These are phyloP conservation scores for Polypterus bichir DNA, from an alignment of 2,113 vertebrate genomes.

Conservation along the genomic window DNA sequence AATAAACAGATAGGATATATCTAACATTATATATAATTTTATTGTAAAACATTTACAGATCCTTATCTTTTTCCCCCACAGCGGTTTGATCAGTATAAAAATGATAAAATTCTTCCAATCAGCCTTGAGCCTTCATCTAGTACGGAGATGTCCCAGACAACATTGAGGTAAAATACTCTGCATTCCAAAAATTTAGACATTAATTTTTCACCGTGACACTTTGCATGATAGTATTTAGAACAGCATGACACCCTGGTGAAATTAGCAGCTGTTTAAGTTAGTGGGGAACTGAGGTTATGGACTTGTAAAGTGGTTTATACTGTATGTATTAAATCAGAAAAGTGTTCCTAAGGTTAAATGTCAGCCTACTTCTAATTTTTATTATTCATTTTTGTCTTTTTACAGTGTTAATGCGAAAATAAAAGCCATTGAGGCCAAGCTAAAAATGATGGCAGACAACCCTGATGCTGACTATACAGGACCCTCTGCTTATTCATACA, in stretches of 20 bases:
- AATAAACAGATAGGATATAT: no score
- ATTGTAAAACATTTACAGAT: background rate
- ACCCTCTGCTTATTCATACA: slow-evolving; percentile 79
- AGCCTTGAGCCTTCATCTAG: slow-evolving; percentile 88
- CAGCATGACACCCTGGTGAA: no score
- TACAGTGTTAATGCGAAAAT: slow-evolving; percentile 87
- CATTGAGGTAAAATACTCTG: slow-evolving; percentile 61
- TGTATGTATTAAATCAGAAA: background rate
- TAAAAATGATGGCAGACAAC: slow-evolving; percentile 98
- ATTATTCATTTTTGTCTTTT: slow-evolving; percentile 19
- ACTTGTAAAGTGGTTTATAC: no score
- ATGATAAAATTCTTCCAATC: slow-evolving; percentile 82
- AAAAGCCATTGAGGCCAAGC: slow-evolving; percentile 93
- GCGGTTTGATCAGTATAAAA: slow-evolving; percentile 87
- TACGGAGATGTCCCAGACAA: slow-evolving; percentile 65
- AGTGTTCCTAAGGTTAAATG: background rate
- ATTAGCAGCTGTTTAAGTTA: no score
- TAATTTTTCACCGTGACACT: no score
- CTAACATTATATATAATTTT: background rate
- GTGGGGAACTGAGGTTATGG: no score
- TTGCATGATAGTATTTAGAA: no score
- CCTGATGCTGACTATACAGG: slow-evolving; percentile 75
- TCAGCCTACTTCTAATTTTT: background rate
- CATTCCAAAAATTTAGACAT: no score
- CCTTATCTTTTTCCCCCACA: slow-evolving; percentile 36